These are phyloP conservation scores for Propithecus coquereli DNA, from an alignment of 2,113 vertebrate genomes.

Conservation along the genomic window DNA sequence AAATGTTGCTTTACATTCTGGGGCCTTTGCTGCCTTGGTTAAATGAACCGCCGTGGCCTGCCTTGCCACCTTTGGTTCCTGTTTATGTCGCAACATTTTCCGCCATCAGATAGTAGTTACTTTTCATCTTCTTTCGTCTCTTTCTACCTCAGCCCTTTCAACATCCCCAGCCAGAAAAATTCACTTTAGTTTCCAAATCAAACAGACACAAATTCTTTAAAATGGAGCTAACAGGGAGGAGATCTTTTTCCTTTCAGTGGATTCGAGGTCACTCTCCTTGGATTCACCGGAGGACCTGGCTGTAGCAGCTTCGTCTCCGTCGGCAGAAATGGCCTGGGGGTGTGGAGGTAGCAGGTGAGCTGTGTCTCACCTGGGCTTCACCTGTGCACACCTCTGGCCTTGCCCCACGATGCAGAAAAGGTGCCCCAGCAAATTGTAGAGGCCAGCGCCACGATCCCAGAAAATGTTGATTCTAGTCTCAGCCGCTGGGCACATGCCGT, in stretches of 20 bases:
- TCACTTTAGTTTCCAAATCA: not conserved
- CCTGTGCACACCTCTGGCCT: too few relatives aligned
- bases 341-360: not conserved
- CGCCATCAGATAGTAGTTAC: accelerated
- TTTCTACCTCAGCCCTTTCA: not conserved
- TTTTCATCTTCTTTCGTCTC: not conserved
- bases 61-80: not conserved
- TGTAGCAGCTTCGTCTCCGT: accelerated
- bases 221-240: accelerated
- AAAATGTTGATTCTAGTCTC: accelerated
- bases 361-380: too few relatives aligned
- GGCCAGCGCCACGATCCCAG: not conserved
- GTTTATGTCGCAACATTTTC: accelerated
- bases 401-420: accelerated
- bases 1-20: not conserved
- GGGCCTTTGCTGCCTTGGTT: not conserved
- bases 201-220: not conserved
- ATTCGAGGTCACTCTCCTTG: not conserved
- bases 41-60: not conserved
- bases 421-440: accelerated
- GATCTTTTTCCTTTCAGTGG: not conserved
- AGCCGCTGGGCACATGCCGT: accelerated
- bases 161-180: not conserved
- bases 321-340: accelerated
- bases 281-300: accelerated